phyloP scores from a whole-genome alignment of 2,113 vertebrate species.

The Rhea pennata region DNA sequence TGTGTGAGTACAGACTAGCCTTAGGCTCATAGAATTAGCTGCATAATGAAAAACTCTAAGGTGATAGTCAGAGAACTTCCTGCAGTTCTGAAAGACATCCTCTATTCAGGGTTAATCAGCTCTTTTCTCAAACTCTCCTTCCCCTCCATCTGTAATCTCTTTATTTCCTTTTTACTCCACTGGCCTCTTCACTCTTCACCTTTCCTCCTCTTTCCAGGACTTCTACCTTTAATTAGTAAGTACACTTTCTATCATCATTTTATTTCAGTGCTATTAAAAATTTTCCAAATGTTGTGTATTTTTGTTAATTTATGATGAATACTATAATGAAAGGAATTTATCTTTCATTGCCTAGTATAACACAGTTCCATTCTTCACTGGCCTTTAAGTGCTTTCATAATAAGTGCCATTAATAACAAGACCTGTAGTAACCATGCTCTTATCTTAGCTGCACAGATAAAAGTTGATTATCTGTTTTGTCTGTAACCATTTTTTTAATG shows the following conservation, averaged over 20 bases:
- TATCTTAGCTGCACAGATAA: not conserved
- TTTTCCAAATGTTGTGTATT: fast-evolving
- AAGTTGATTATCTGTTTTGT: not conserved
- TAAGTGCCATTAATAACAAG: not conserved
- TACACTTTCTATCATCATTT: not conserved
- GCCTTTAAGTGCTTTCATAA: not conserved
- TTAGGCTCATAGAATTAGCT: not conserved
- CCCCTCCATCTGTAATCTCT: not conserved
- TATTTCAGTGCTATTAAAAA: not conserved
- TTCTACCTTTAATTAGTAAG: not conserved
- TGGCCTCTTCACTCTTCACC: not conserved
- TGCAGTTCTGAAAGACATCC: not conserved
- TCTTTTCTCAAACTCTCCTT: not conserved
- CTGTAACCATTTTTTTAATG: not conserved
- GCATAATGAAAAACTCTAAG: not conserved
- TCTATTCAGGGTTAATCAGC: not conserved
- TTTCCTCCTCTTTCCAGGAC: not conserved
- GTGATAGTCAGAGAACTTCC: not conserved
- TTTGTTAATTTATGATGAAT: not conserved
- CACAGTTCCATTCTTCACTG: not conserved
- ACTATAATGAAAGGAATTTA: not conserved
- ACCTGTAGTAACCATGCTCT: not conserved
- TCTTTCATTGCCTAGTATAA: not conserved
- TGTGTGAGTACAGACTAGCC: not conserved
- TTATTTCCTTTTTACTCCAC: not conserved